Conservation (phyloP, 2,797 vertebrate genomes). For the Masticophis lateralis region DNA sequence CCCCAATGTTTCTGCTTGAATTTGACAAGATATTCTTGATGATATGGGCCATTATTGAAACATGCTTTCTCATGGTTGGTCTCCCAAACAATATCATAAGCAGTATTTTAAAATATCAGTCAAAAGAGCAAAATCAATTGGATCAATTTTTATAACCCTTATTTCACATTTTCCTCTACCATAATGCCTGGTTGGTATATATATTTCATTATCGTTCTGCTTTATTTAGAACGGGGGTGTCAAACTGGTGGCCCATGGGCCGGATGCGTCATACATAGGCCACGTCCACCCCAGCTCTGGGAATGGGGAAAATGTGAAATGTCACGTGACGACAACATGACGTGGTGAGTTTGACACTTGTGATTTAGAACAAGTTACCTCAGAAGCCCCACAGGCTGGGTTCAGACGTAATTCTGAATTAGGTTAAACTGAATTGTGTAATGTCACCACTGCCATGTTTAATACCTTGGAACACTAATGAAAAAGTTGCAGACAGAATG, state of each 20-base stretch:
- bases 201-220: neutral
- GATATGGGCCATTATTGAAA: neutral
- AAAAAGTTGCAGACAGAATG: neutral
- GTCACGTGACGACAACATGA: too few species aligned
- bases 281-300: too few species aligned
- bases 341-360: too few species aligned
- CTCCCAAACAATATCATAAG: neutral
- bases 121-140: neutral
- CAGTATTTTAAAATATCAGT: neutral
- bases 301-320: too few species aligned
- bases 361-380: neutral
- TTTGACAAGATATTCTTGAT: neutral
- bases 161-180: neutral
- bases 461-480: neutral
- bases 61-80: neutral
- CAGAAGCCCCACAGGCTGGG: neutral
- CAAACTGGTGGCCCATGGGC: too few species aligned
- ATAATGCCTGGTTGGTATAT: neutral
- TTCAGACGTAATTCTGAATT: neutral
- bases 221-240: neutral
- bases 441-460: neutral
- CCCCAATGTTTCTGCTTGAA: neutral
- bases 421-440: neutral
- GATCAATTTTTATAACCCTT: neutral
- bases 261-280: too few species aligned